Base-by-base conservation (phyloP, 2,888 invertebrate genomes). In the Cremastinae sp. region DNA sequence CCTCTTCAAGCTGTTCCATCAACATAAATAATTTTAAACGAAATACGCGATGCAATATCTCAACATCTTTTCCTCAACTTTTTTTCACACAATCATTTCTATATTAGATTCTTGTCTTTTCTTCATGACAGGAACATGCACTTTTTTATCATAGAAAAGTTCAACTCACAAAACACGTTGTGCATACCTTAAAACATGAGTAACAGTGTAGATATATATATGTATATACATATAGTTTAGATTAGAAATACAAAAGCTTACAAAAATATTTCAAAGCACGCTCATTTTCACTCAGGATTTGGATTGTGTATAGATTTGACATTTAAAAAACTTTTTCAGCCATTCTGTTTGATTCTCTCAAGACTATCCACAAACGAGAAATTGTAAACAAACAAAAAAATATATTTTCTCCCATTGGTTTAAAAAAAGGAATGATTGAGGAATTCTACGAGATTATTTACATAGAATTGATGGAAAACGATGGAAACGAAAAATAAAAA, bases 211-310 rank as follows among this genome's bases (percentile, higher is more conserved):
- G 18, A 51, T 59, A 66, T 16, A 43, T 65, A 47, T 43, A 28
- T 28, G 5, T 65, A 49, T 14, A 49, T 20, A 66, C 36, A 51
- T 28, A 61, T 56, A 43, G 41, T 59, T 20, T 56, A 65, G 64
- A 49, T 64, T 20, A 59, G 56, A 56, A 80, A 77, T 73, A 76
- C 65, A 84, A 85, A 85, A 83, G 78, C 79, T 83, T 87, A 87
- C 68, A 85, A 86, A 87, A 87, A 87, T 87, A 86, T 80, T 80
- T 82, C 58, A 59, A 69, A 69, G 72, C 72, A n/a, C 41, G 28
- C 62, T 43, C 59, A 49, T 41, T 41, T 58, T 45, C 47, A 45
- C 38, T 22, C 14, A 49, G 38, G 10, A 1, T 14, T 3, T 56
- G 36, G 16, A 14, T 34, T 54, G 12, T 14, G 4, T 20, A n/a